phyloP scores from a whole-genome alignment of 2,888 invertebrate species.

The Syrphus vitripennis region DNA sequence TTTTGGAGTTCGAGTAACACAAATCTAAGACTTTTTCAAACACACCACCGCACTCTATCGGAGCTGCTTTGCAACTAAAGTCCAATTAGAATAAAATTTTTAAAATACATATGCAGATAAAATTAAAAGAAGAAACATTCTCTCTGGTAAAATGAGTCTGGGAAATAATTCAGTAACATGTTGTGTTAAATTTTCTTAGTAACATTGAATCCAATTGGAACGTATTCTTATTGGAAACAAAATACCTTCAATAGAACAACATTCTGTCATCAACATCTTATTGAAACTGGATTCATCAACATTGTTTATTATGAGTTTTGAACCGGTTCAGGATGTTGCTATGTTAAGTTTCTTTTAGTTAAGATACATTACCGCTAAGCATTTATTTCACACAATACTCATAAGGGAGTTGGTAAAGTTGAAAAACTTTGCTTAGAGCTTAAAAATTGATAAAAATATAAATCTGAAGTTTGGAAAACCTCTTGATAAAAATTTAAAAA shows the following conservation, averaged over 20 bases:
- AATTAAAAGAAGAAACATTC: background rate
- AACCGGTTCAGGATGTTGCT: background rate
- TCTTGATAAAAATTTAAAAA: too few species aligned
- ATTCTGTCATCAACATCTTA: background rate
- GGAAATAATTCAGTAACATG: background rate
- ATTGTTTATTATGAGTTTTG: background rate
- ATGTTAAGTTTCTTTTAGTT: background rate
- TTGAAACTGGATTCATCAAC: conserved; percentile 3
- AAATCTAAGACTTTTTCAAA: background rate
- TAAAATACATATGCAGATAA: background rate
- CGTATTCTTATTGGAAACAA: background rate
- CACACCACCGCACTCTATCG: conserved; percentile 15
- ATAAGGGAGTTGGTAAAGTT: too few species aligned
- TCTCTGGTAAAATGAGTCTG: conserved; percentile 10
- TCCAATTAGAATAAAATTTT: conserved; percentile 9
- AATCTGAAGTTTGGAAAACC: too few species aligned
- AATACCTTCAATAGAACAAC: background rate
- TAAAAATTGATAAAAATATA: too few species aligned
- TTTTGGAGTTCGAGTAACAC: background rate
- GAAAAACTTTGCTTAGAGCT: too few species aligned
- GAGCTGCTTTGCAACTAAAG: conserved; percentile 51
- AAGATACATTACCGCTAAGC: too few species aligned
- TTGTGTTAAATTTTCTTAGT: background rate
- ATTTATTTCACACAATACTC: too few species aligned
- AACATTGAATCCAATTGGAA: conserved; percentile 33